These are phyloP conservation scores for Gambusia yucatana DNA, from an alignment of 2,797 vertebrate genomes.

Conservation along the genomic window DNA sequence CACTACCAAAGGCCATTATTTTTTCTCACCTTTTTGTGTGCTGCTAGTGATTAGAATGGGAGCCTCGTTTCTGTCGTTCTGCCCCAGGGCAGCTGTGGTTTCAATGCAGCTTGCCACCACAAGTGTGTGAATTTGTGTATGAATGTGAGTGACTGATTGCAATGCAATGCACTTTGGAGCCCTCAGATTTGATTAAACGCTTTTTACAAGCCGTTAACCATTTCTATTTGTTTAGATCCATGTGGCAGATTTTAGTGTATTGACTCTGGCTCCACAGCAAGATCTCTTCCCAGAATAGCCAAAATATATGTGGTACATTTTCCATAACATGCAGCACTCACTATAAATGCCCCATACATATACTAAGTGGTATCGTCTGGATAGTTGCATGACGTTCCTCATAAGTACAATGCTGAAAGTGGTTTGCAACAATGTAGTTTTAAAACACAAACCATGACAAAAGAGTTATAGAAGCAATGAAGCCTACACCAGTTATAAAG, in stretches of 20 bases:
- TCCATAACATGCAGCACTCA: not conserved
- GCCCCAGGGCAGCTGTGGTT: not conserved
- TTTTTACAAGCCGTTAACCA: not conserved
- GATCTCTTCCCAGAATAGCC: not conserved
- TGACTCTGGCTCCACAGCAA: not conserved
- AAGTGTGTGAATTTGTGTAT: not conserved
- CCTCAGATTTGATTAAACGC: not conserved
- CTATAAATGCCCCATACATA: not conserved
- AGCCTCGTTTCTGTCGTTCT: not conserved
- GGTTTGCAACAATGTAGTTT: not conserved
- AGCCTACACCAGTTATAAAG: not conserved
- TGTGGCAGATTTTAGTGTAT: not conserved
- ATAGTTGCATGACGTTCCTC: not conserved
- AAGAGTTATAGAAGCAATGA: not conserved
- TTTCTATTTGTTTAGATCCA: not conserved
- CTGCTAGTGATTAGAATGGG: not conserved
- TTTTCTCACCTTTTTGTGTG: not conserved
- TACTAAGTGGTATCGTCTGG: not conserved
- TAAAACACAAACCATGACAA: not conserved
- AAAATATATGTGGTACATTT: not conserved
- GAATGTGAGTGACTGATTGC: no score
- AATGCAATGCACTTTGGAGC: not conserved
- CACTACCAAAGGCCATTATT: not conserved
- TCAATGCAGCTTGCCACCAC: not conserved
- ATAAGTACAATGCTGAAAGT: not conserved